Evolutionary conservation across 2,113 vertebrate species (phyloP).

Genomic region (Haemorhous mexicanus): DNA sequence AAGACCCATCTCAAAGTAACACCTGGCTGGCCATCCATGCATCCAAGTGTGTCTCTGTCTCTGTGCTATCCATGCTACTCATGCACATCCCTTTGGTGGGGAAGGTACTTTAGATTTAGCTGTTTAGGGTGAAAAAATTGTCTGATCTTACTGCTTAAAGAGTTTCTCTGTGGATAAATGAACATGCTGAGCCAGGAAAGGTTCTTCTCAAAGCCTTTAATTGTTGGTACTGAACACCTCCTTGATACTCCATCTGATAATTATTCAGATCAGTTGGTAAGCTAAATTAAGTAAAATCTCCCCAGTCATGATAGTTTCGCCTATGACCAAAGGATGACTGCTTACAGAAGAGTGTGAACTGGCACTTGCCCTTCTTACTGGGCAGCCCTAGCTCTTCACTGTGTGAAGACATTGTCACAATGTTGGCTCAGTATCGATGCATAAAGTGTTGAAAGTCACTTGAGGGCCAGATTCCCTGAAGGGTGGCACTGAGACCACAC

Average conservation of each 20-base stretch:
- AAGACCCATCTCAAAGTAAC: neutral
- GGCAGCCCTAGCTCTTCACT: neutral
- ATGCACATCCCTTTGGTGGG: neutral
- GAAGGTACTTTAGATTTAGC: neutral
- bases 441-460: neutral
- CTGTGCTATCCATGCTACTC: neutral
- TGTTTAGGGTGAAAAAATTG: neutral
- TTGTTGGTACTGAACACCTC: neutral
- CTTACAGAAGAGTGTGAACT: neutral
- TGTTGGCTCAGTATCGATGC: neutral
- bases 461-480: neutral
- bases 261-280: neutral
- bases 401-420: neutral
- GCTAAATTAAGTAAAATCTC: neutral
- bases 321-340: neutral
- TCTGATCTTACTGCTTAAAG: neutral
- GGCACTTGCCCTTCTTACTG: neutral
- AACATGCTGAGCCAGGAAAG: neutral
- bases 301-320: rapidly evolving
- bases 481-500: neutral
- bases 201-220: neutral
- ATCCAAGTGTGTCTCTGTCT: neutral
- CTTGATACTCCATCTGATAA: neutral
- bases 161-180: neutral
- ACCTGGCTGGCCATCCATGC: neutral